These are phyloP conservation scores for Neodiprion pinetum DNA, from an alignment of 1,140 invertebrate genomes.

Conservation along the genomic window DNA sequence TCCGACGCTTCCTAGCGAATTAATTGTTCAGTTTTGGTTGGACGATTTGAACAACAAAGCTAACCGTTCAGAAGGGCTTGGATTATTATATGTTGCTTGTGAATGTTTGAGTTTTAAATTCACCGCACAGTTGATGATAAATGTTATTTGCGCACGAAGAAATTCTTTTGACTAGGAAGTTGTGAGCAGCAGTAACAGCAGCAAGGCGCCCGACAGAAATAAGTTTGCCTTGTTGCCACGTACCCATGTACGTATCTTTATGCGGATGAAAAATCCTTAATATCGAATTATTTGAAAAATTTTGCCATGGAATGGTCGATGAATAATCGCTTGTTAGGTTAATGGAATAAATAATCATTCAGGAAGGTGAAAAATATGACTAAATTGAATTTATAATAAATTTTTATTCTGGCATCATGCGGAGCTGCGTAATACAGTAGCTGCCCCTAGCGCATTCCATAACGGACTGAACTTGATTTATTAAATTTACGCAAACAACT, in stretches of 20 bases:
- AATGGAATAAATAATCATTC: background rate
- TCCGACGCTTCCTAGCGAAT: slow-evolving; percentile 3
- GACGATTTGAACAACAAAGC: background rate
- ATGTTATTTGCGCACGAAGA: slow-evolving; percentile 37
- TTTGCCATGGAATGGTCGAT: background rate
- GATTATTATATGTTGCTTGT: background rate
- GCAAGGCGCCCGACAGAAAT: slow-evolving; percentile 41
- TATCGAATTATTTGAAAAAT: background rate
- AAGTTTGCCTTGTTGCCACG: slow-evolving; percentile 57
- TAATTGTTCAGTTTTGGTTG: background rate
- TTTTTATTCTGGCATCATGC: slow-evolving; percentile 54
- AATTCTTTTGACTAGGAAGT: slow-evolving; percentile 57
- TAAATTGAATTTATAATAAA: background rate
- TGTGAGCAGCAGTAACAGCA: slow-evolving; percentile 32
- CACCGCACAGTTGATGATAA: background rate
- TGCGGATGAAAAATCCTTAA: background rate
- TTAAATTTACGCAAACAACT: slow-evolving; percentile 41
- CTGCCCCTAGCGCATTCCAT: slow-evolving; percentile 59
- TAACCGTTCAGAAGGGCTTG: background rate
- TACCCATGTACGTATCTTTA: slow-evolving; percentile 27
- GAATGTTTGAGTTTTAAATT: background rate
- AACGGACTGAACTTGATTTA: slow-evolving; percentile 51
- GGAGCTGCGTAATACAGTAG: slow-evolving; percentile 63
- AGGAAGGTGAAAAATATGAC: background rate
- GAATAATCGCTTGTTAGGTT: background rate